Conservation (phyloP, 2,888 invertebrate species). For the Acrocera orbiculus region DNA sequence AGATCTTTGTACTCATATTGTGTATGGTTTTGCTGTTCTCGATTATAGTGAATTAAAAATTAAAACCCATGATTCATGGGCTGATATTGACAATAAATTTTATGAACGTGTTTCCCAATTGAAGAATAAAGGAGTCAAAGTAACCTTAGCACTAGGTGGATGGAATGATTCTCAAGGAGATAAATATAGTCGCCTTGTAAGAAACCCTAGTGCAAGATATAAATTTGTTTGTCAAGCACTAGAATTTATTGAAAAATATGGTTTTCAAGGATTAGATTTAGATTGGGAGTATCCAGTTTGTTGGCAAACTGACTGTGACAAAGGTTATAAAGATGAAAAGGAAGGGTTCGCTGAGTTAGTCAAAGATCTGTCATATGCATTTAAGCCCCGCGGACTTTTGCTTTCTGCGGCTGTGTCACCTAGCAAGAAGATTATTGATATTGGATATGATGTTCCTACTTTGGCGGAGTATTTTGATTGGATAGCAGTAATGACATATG, state of each 20-base stretch:
- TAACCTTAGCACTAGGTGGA: conserved; percentile 78
- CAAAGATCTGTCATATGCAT: conserved; percentile 47
- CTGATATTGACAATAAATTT: conserved; percentile 73
- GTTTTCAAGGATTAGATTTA: conserved; percentile 84
- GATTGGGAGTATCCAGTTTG: conserved; percentile 82
- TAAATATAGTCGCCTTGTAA: conserved; percentile 72
- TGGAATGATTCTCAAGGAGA: conserved; percentile 89
- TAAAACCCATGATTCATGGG: conserved; percentile 77
- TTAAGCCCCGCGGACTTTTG: conserved; percentile 48
- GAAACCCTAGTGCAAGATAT: conserved; percentile 50
- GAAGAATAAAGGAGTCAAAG: conserved; percentile 65
- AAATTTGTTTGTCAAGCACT: conserved; percentile 59
- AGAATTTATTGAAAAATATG: conserved; percentile 58
- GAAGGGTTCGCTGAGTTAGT: conserved; percentile 58
- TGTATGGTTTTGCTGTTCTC: conserved; percentile 86
- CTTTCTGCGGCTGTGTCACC: conserved; percentile 76
- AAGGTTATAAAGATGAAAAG: conserved; percentile 71
- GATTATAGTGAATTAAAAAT: conserved; percentile 61
- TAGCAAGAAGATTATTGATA: conserved; percentile 72
- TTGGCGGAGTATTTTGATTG: conserved; percentile 63
- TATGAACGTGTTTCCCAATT: conserved; percentile 67
- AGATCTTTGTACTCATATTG: conserved; percentile 76
- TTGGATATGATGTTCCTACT: conserved; percentile 64
- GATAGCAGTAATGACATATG: conserved; percentile 87
- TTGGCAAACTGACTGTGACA: conserved; percentile 62